These are phyloP conservation scores for Rhaphigaster nebulosa DNA, from an alignment of 2,888 invertebrate species.

Conservation along the genomic window DNA sequence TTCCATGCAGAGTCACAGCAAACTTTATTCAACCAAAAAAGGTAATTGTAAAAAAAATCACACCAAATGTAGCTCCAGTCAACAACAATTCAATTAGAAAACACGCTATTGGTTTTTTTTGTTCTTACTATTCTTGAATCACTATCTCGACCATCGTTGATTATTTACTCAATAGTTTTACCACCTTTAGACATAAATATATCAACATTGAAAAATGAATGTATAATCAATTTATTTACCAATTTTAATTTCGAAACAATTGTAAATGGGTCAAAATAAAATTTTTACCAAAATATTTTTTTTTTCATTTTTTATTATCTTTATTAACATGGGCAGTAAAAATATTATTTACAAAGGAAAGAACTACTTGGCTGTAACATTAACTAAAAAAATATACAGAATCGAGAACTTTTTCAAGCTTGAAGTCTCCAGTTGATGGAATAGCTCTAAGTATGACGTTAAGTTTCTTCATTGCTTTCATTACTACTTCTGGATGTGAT, in stretches of 20 bases:
- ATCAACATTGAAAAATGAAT: no score
- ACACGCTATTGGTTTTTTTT: no score
- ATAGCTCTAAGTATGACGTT: slow-evolving; percentile 75
- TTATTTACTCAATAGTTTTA: no score
- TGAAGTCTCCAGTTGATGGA: slow-evolving; percentile 83
- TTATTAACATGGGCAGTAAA: slow-evolving; percentile 70
- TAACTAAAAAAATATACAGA: slow-evolving; percentile 85
- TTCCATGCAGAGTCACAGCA: no score
- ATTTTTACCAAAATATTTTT: neutral
- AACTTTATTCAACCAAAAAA: no score
- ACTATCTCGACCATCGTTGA: no score
- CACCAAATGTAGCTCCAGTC: no score
- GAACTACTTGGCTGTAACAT: neutral
- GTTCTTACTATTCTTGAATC: no score
- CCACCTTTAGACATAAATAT: no score
- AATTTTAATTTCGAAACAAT: neutral
- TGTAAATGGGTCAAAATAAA: neutral
- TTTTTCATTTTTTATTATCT: slow-evolving; percentile 67
- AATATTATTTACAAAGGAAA: slow-evolving; percentile 36
- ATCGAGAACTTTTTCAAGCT: slow-evolving; percentile 80
- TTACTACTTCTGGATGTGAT: slow-evolving; percentile 68
- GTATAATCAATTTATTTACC: neutral
- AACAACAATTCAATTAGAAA: no score
- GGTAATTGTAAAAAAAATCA: no score
- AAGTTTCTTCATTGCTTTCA: slow-evolving; percentile 75